phyloP scores from a whole-genome alignment of 2,797 vertebrate genomes.

The Trachops cirrhosus region DNA sequence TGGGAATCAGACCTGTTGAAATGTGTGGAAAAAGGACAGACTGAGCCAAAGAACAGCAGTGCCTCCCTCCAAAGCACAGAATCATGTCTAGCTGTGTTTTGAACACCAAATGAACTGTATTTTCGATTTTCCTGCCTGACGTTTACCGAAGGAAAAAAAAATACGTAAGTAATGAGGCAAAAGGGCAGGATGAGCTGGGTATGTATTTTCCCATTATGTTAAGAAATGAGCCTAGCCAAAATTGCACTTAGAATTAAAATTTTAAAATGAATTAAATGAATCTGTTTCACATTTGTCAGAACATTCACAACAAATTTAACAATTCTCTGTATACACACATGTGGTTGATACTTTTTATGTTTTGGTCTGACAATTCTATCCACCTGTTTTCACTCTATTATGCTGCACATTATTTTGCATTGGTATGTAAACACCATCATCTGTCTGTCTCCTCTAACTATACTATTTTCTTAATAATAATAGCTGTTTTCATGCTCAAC shows the following conservation, averaged over 20 bases:
- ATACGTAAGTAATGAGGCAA: conserved; percentile 70
- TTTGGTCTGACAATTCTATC: not conserved
- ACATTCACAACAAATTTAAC: not conserved
- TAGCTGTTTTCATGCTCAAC: not conserved
- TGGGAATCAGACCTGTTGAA: conserved; percentile 55
- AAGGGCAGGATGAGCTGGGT: conserved; percentile 50
- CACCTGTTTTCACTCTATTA: not conserved
- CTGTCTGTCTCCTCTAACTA: conserved; percentile 2
- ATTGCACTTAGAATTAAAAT: conserved; percentile 25
- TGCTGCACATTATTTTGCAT: not conserved
- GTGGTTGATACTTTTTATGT: not conserved
- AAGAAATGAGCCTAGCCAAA: conserved; percentile 49
- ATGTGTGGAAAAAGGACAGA: not conserved
- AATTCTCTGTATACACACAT: not conserved
- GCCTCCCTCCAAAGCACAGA: conserved; percentile 35
- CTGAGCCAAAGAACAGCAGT: conserved; percentile 52
- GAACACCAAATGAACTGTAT: conserved; percentile 1
- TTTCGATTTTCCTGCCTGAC: conserved; percentile 18
- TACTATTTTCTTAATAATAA: conserved; percentile 25
- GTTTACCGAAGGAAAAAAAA: conserved; percentile 60
- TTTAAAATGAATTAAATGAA: conserved; percentile 53
- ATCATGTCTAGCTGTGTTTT: not conserved
- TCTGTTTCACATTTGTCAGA: conserved; percentile 1
- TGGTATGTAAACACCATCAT: not conserved
- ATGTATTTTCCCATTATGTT: conserved; percentile 55